Conservation (phyloP, 2,888 invertebrate genomes). For the Drosophila ochracea region DNA sequence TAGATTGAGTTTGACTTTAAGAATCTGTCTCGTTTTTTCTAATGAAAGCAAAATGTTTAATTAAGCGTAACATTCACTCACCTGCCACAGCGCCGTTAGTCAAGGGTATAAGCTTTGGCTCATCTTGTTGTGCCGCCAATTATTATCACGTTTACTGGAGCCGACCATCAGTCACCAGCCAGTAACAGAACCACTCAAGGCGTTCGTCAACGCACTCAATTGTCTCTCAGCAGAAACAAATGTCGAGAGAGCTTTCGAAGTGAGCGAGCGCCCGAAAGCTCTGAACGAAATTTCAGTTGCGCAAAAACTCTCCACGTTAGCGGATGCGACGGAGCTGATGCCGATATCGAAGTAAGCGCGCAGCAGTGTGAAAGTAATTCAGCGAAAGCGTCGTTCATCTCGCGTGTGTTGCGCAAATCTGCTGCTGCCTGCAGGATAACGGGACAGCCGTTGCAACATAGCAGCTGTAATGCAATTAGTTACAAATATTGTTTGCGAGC, state of each 20-base stretch:
- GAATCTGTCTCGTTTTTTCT: not conserved
- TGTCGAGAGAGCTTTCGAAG: conserved; percentile 59
- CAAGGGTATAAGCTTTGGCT: conserved; percentile 34
- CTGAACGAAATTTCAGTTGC: conserved; percentile 63
- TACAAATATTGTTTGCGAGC: conserved; percentile 14
- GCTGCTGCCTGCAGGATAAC: conserved; percentile 30
- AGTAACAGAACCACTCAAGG: conserved; percentile 33
- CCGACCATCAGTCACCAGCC: conserved; percentile 10
- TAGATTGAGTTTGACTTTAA: not conserved
- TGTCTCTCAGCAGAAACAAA: conserved; percentile 16
- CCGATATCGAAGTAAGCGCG: conserved; percentile 23
- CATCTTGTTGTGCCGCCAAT: conserved; percentile 32
- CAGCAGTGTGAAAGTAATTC: conserved; percentile 44
- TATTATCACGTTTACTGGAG: conserved; percentile 34
- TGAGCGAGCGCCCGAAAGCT: conserved; percentile 57
- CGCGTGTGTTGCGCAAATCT: conserved; percentile 51
- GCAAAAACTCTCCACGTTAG: conserved; percentile 69
- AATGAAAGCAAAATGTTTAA: conserved; percentile 10
- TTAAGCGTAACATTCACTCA: conserved; percentile 9
- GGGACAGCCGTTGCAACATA: conserved; percentile 13
- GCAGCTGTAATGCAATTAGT: conserved; percentile 39
- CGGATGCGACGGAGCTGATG: conserved; percentile 47
- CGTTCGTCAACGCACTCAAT: conserved; percentile 41
- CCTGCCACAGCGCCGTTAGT: conserved; percentile 2
- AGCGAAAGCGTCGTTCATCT: conserved; percentile 56